Base-by-base conservation (phyloP, 53 echinoderm and acorn worm species). In the Stichopus horrens region DNA sequence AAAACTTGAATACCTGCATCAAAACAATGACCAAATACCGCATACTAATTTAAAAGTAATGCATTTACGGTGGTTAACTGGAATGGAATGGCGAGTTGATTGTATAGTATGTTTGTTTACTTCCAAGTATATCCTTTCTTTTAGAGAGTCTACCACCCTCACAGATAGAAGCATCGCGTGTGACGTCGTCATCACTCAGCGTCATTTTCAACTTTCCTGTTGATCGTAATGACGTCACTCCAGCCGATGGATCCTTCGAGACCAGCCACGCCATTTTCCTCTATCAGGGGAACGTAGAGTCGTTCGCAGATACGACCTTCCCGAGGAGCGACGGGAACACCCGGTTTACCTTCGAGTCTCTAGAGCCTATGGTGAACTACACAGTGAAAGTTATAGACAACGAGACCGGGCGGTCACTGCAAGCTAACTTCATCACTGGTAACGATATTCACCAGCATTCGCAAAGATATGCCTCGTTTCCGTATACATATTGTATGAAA, bases 311-410 rank as follows among this genome's bases (percentile, higher is more conserved):
- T 57, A 82, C 83, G 7, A 56, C 83, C 7, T 82, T 82, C 54
- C 83, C 83, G 5, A 58, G 7, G 8, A 4, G 22, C 7, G 83
- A 75, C 37, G 83, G 83, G 6, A 56, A 53, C 20, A 53, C 83
- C 7, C 55, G 83, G 20, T 55, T 82, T 21, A 88, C 91, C 0
- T 91, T 91, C 71, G 81, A 58, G 18, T 74, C 76, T 10, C 74
- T 91, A 75, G 53, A 74, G 7, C 91, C 91, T 2, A 75, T 83
- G 54, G 83, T 80, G 52, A 83, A 83, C 65, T 91, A 91, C 37
- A 91, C 91, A 1, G 84, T 91, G 54, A 83, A 88, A 59, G 91
- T 83, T 8, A 88, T 91, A 7, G 83, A 91, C 75, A 91, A 91
- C 79, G 88, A 91, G 22, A 91, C 83, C 76, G 91, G 91, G 4